Evolutionary conservation across 2,113 vertebrate genomes (phyloP).

Genomic region (Philantomba maxwellii): DNA sequence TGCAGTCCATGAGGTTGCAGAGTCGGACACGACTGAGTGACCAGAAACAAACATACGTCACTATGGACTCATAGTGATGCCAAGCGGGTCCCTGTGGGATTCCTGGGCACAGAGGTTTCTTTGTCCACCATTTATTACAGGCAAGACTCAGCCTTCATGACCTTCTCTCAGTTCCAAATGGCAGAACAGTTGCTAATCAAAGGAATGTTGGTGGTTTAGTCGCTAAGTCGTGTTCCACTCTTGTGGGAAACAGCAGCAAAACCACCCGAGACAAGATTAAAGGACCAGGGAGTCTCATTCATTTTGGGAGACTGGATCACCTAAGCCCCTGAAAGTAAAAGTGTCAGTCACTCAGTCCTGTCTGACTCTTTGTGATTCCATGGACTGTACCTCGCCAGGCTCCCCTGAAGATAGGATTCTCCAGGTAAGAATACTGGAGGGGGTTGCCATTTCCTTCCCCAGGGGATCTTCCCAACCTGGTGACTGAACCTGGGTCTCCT

Average conservation of each 20-base stretch:
- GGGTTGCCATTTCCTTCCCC: neutral
- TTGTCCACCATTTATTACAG: neutral
- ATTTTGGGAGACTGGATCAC: neutral
- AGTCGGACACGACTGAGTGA: fast-evolving
- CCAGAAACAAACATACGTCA: neutral
- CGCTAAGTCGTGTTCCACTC: neutral
- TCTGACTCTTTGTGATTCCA: neutral
- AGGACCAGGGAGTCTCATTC: neutral
- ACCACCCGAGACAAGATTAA: neutral
- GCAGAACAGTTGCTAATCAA: neutral
- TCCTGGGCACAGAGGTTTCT: neutral
- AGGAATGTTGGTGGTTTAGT: neutral
- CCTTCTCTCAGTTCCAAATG: neutral
- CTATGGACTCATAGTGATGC: neutral
- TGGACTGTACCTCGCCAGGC: neutral
- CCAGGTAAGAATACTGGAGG: neutral
- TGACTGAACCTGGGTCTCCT: neutral
- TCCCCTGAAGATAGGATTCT: neutral
- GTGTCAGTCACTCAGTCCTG: neutral
- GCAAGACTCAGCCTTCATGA: neutral
- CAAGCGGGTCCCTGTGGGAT: neutral
- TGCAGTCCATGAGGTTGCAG: neutral
- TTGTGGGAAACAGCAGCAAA: neutral
- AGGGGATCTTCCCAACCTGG: neutral
- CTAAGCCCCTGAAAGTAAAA: neutral